Base-by-base conservation (phyloP, 2,113 vertebrate species). In the Callipepla californica region DNA sequence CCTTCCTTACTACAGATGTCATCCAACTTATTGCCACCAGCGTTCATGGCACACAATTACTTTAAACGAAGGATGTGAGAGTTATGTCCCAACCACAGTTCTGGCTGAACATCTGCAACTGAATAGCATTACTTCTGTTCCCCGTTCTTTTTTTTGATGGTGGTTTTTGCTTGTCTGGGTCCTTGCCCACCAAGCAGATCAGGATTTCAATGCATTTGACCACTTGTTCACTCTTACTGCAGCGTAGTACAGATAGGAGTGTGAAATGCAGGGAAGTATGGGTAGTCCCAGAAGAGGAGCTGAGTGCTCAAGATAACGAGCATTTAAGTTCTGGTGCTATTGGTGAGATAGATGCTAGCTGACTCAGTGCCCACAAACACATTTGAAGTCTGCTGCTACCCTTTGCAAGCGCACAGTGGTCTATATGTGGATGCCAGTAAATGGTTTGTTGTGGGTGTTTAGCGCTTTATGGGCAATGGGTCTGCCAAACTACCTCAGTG, bases 221-320 rank as follows among this genome's bases (percentile, higher is more conserved):
- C 4, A 5, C 45, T 34, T 81, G 48, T 81, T 92, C 63, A 25
- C 80, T n/a, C 85, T 6, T 74, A 13, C 68, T 34, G 21, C 59
- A 50, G 28, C 80, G 68, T 80, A 78, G 79, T 82, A 90, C 42
- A 87, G 84, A 83, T 73, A 55, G 61, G 47, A 38, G 21, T 50
- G 58, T 80, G 57, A 85, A 80, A 62, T 11, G 55, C 23, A 48
- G 67, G 45, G 62, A 57, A 74, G 40, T 59, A 57, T 12, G 42
- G 77, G 34, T 77, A 87, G 79, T 92, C 82, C 65, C 76, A 84
- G 40, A 85, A 83, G 87, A 83, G 79, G 28, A 82, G 36, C 85
- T 80, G 73, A 92, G 51, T 36, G 51, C 48, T 90, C 3, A 1
- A 1, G 85, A 11, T 72, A 86, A 68, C n/a, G 36, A 51, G 23